Base-by-base conservation (phyloP, 2,888 invertebrate species). In the Choreutis nemorana region DNA sequence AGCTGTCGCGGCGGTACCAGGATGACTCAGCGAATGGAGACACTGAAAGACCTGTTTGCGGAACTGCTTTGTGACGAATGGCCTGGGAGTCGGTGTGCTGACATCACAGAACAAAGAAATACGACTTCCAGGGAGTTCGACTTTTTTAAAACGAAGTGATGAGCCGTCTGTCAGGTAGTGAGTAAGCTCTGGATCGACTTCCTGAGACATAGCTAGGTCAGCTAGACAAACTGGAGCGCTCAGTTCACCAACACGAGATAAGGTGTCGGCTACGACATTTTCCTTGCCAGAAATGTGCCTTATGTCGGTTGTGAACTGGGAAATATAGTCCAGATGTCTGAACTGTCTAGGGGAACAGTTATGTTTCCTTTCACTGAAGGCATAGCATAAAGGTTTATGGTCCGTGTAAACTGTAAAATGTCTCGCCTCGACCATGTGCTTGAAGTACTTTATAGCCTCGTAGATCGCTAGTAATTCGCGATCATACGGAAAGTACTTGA, bases 261-360 rank as follows among this genome's bases (percentile, higher is more conserved):
- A 33, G 1, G 48, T 37, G 29, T 57, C 58, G 4, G 52, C 52
- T 0, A 50, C 45, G 1, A 43, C 27, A 27, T 59, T 56, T 11
- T 43, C 38, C 31, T 16, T n/a, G n/a, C n/a, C n/a, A n/a, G n/a
- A n/a, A n/a, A n/a, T n/a, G n/a, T n/a, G n/a, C n/a, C n/a, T n/a
- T n/a, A n/a, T n/a, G n/a, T n/a, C n/a, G n/a, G n/a, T n/a, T n/a
- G n/a, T n/a, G n/a, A n/a, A n/a, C n/a, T n/a, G n/a, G n/a, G n/a
- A n/a, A n/a, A n/a, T n/a, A n/a, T n/a, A n/a, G n/a, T n/a, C n/a
- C n/a, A n/a, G n/a, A n/a, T n/a, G n/a, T n/a, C n/a, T n/a, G n/a
- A n/a, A n/a, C n/a, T n/a, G n/a, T n/a, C n/a, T n/a, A n/a, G n/a
- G n/a, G n/a, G n/a, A n/a, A n/a, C n/a, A n/a, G n/a, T n/a, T n/a